Percentiles rank a stretch among this genome's conserved stretches.
These are phyloP conservation scores for Amphipoea oculea DNA, from an alignment of 2,888 invertebrate species.

Conservation along the genomic window DNA sequence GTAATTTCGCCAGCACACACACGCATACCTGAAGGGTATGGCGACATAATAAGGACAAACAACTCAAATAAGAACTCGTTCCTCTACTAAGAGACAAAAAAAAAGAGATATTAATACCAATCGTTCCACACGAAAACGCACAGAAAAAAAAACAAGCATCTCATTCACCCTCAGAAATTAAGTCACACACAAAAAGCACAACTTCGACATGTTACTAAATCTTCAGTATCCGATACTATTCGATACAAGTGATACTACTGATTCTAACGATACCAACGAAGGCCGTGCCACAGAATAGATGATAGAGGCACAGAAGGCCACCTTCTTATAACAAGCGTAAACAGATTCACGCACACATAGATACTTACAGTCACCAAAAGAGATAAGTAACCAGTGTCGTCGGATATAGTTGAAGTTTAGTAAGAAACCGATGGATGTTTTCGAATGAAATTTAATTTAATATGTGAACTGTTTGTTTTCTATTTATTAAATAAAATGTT, in stretches of 20 bases:
- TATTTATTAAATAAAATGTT: too few species aligned
- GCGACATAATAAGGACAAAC: neutral
- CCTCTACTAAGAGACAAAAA: neutral
- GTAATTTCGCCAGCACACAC: neutral
- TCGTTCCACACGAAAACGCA: conserved; percentile 31
- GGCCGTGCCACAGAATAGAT: conserved; percentile 5
- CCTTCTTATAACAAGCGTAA: neutral
- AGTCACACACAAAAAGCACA: conserved; percentile 54
- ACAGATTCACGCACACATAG: neutral
- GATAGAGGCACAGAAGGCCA: conserved; percentile 14
- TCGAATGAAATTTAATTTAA: too few species aligned
- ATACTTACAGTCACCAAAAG: too few species aligned
- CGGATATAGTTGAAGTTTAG: too few species aligned
- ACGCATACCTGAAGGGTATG: neutral
- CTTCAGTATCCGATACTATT: conserved; percentile 57
- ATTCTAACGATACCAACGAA: conserved; percentile 34
- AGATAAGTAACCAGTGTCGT: too few species aligned
- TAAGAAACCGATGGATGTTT: too few species aligned
- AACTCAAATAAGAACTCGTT: neutral
- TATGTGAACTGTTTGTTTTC: too few species aligned
- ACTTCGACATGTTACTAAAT: conserved; percentile 63
- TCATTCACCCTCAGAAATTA: conserved; percentile 48
- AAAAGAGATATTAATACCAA: conserved; percentile 15
- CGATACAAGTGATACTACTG: conserved; percentile 49
- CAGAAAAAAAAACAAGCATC: conserved; percentile 25